These are phyloP conservation scores for Dynastes tityus DNA, from an alignment of 2,888 invertebrate species.

Conservation along the genomic window DNA sequence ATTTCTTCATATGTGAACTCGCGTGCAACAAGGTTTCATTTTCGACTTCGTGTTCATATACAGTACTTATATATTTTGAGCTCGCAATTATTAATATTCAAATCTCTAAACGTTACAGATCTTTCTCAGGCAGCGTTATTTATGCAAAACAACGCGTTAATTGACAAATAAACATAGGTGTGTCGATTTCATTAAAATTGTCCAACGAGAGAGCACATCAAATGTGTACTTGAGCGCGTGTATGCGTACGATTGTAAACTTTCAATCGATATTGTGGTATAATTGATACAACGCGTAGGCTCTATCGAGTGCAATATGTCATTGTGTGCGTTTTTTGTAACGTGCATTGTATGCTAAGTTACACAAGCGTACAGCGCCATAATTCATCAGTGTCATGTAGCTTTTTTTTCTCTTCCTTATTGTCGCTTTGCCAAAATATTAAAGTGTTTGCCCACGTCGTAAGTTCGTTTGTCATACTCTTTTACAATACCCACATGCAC, in stretches of 20 bases:
- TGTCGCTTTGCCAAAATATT: slow-evolving; percentile 42
- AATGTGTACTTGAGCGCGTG: slow-evolving; percentile 12
- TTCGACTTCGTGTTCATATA: too few relatives aligned
- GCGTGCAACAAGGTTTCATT: too few relatives aligned
- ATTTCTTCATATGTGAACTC: too few relatives aligned
- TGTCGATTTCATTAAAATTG: slow-evolving; percentile 32
- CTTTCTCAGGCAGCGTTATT: slow-evolving; percentile 14
- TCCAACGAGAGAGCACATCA: slow-evolving; percentile 19
- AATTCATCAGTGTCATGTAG: slow-evolving; percentile 37
- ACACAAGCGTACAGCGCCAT: slow-evolving; percentile 39
- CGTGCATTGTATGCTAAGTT: slow-evolving; percentile 47
- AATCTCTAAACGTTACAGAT: background rate
- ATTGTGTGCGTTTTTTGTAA: slow-evolving; percentile 41
- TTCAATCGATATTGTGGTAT: slow-evolving; percentile 47
- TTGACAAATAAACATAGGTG: slow-evolving; percentile 37
- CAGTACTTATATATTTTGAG: too few relatives aligned
- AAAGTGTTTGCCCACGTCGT: slow-evolving; percentile 38
- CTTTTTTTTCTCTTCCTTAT: slow-evolving; percentile 25
- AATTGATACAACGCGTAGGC: slow-evolving; percentile 44
- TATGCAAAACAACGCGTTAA: slow-evolving; percentile 29
- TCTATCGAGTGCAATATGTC: slow-evolving; percentile 42
- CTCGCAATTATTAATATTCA: background rate
- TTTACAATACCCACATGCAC: background rate
- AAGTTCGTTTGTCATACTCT: background rate
- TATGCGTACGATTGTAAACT: slow-evolving; percentile 31